Percentiles rank a stretch among this genome's conserved stretches.
phyloP scores from a whole-genome alignment of 1,140 invertebrate genomes.

The Drosophila paulistorum region DNA sequence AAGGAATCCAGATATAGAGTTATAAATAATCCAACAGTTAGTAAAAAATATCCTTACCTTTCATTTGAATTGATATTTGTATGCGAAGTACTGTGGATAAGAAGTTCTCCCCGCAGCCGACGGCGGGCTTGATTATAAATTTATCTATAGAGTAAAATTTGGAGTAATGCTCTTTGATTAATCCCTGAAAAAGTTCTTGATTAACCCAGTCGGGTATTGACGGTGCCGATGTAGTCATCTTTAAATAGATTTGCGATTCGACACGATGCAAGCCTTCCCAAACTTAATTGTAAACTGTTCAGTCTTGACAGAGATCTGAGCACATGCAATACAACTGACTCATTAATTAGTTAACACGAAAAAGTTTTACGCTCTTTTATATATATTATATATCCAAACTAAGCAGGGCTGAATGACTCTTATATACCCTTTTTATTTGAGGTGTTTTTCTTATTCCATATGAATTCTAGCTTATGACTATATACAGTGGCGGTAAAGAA shows the following conservation, averaged over 20 bases:
- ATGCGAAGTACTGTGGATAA: conserved; percentile 64
- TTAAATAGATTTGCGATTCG: background rate
- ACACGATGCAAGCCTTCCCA: background rate
- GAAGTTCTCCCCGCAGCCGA: conserved; percentile 63
- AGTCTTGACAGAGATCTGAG: background rate
- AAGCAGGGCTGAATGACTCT: background rate
- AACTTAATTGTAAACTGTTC: background rate
- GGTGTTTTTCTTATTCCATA: background rate
- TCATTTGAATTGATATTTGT: conserved; percentile 49
- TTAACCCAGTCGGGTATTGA: conserved; percentile 82
- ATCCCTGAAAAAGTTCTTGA: conserved; percentile 75
- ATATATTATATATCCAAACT: too few species aligned
- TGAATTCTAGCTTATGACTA: too few species aligned
- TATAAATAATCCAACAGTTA: too few species aligned
- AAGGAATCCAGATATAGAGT: too few species aligned
- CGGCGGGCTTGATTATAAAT: conserved; percentile 48
- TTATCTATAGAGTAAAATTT: conserved; percentile 62
- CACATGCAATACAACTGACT: background rate
- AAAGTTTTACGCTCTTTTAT: too few species aligned
- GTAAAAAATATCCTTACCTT: conserved; percentile 40
- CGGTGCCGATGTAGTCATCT: background rate
- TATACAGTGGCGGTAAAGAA: too few species aligned
- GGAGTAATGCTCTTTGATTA: conserved; percentile 70
- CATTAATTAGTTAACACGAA: too few species aligned
- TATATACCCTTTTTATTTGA: background rate